Conservation (phyloP, 2,113 vertebrate species). For the Python bivittatus region DNA sequence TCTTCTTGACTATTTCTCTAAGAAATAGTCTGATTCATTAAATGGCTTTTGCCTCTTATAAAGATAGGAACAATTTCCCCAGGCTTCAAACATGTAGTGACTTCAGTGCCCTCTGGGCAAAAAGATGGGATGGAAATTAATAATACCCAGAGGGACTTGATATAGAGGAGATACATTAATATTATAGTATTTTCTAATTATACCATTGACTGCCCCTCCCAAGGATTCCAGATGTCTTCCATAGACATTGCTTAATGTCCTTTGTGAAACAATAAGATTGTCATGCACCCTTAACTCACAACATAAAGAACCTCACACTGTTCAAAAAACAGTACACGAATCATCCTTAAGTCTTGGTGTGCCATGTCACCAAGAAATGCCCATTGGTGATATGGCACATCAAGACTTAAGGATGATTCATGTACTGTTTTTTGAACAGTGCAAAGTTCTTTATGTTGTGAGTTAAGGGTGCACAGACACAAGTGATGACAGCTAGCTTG, state of each 20-base stretch:
- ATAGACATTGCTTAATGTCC: neutral
- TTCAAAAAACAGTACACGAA: neutral
- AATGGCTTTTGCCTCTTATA: neutral
- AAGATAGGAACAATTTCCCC: neutral
- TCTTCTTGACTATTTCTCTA: no score
- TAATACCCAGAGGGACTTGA: neutral
- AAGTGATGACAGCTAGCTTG: neutral
- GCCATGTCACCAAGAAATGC: no score
- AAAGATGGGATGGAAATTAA: neutral
- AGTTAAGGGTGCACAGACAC: neutral
- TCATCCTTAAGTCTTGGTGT: neutral
- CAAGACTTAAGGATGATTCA: neutral
- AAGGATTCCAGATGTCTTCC: neutral
- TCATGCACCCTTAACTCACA: neutral
- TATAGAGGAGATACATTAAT: neutral
- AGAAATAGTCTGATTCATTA: neutral
- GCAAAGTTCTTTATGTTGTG: neutral
- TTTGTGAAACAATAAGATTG: constrained; percentile 1
- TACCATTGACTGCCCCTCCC: neutral
- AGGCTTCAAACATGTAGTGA: neutral
- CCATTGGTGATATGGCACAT: neutral
- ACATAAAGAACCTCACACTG: neutral
- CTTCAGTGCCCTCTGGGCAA: neutral
- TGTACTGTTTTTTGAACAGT: neutral
- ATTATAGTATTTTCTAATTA: neutral